Evolutionary conservation across 2,113 vertebrate genomes (phyloP).

Genomic region (Ciconia stormi): DNA sequence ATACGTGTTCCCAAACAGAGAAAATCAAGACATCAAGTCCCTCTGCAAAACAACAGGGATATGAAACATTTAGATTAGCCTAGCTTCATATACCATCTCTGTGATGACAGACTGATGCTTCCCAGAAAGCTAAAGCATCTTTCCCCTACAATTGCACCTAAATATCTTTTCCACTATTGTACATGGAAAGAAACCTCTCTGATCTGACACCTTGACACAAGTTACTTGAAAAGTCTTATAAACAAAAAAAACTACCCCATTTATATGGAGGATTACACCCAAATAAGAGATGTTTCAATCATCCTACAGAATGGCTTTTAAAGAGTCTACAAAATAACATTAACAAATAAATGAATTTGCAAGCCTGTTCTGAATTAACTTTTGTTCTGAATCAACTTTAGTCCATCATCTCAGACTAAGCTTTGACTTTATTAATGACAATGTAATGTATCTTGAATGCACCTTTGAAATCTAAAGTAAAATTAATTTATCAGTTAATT

Average conservation of each 20-base stretch:
- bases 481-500: background rate
- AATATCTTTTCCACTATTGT: background rate
- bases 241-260: background rate
- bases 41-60: background rate
- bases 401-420: background rate
- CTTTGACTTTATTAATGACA: background rate
- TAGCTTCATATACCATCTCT: background rate
- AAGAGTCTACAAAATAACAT: background rate
- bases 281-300: background rate
- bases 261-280: background rate
- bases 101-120: background rate
- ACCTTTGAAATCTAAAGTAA: background rate
- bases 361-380: background rate
- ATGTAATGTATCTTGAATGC: background rate
- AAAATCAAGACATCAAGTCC: background rate
- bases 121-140: background rate
- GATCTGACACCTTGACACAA: background rate
- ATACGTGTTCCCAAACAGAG: background rate
- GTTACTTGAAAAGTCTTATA: background rate
- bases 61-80: background rate
- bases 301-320: background rate
- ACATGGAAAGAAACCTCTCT: background rate
- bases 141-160: background rate
- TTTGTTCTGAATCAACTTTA: background rate
- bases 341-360: background rate